Conservation (phyloP, 2,888 invertebrate genomes). For the Pyrgus malvae region DNA sequence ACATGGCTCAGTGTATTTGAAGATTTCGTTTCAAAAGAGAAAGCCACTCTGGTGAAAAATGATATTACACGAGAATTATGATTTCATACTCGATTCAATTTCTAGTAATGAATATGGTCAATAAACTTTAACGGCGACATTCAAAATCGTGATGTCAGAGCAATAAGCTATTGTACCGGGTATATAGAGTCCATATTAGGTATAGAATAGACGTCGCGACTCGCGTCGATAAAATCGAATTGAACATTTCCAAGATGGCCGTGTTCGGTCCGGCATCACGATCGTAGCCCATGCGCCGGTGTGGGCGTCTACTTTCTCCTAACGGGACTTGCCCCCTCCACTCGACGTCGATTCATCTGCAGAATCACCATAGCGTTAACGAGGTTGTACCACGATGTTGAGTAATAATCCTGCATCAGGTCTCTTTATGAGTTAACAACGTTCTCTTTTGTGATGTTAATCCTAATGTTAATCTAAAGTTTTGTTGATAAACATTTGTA, state of each 20-base stretch:
- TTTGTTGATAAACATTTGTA: too few relatives aligned
- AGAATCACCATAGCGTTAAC: slow-evolving; percentile 45
- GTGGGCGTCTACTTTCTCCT: slow-evolving; percentile 80
- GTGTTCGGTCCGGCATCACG: slow-evolving; percentile 56
- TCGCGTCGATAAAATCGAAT: slow-evolving; percentile 56
- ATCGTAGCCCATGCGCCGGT: slow-evolving; percentile 52
- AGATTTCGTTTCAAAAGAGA: slow-evolving; percentile 53
- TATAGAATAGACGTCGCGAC: too few relatives aligned
- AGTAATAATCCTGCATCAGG: slow-evolving; percentile 37
- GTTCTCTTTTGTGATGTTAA: too few relatives aligned
- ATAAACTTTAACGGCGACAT: too few relatives aligned
- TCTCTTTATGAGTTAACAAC: slow-evolving; percentile 7
- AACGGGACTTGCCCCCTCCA: slow-evolving; percentile 66
- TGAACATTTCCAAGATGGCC: slow-evolving; percentile 57
- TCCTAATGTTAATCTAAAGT: too few relatives aligned
- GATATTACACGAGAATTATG: background rate
- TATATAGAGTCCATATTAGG: slow-evolving; percentile 40
- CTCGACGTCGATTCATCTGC: slow-evolving; percentile 46
- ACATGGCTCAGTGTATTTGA: slow-evolving; percentile 47
- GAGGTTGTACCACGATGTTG: slow-evolving; percentile 46
- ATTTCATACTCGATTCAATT: slow-evolving; percentile 8
- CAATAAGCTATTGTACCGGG: background rate
- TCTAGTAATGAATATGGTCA: background rate
- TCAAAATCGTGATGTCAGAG: slow-evolving; percentile 17
- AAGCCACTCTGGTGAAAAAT: slow-evolving; percentile 42